Percentiles rank a stretch among this genome's conserved stretches.
phyloP scores from a whole-genome alignment of 2,888 invertebrate genomes.

The Abrostola triplasia region DNA sequence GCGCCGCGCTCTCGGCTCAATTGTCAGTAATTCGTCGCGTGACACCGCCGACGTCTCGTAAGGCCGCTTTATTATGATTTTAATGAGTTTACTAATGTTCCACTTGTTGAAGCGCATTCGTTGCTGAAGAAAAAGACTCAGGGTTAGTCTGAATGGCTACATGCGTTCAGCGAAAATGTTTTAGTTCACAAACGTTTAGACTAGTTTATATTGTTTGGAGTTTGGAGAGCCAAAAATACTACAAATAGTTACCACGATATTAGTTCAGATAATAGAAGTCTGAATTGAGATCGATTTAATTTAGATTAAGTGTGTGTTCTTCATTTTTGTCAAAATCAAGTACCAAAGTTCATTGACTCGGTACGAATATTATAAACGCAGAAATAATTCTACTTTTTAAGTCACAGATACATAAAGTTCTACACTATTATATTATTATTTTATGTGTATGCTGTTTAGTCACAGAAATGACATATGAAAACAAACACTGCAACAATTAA shows the following conservation, averaged over 20 bases:
- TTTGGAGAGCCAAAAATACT: too few species aligned
- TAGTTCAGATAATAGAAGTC: too few species aligned
- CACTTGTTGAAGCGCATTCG: slow-evolving; percentile 17
- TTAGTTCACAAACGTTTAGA: too few species aligned
- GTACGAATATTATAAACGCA: not conserved
- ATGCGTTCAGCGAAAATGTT: too few species aligned
- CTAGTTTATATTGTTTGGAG: too few species aligned
- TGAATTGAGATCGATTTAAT: too few species aligned
- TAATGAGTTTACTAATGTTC: slow-evolving; percentile 21
- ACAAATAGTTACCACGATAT: too few species aligned
- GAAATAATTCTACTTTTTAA: not conserved
- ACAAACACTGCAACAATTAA: slow-evolving; percentile 3
- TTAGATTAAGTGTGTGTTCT: not conserved
- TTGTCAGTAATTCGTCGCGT: slow-evolving; percentile 59
- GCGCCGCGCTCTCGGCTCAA: slow-evolving; percentile 53
- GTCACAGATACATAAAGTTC: not conserved
- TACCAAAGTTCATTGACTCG: too few species aligned
- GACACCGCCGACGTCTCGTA: slow-evolving; percentile 42
- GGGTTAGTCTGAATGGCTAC: too few species aligned
- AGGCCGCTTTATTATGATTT: slow-evolving; percentile 35
- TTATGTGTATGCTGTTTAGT: not conserved
- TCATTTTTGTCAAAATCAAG: too few species aligned
- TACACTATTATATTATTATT: not conserved
- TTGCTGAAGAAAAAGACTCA: slow-evolving; percentile 3
- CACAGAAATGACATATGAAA: not conserved